Percentiles rank a stretch among this genome's conserved stretches.
Conservation (phyloP, 2,113 vertebrate species). For the Spizaetus ornatus region DNA sequence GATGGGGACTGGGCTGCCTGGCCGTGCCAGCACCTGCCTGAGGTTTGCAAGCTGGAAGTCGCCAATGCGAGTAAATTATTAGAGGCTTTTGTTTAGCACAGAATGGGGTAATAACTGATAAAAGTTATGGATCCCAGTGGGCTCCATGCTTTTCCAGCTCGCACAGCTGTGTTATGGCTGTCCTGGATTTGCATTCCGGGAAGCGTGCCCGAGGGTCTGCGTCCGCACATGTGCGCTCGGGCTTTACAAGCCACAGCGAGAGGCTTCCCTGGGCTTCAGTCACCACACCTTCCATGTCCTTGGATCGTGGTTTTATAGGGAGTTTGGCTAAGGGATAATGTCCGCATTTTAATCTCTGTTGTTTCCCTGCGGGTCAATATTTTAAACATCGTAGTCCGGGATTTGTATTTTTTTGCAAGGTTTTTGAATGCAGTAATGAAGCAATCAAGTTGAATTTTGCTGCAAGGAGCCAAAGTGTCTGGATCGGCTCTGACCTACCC, state of each 20-base stretch:
- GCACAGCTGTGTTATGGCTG: constrained; percentile 68
- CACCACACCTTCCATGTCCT: constrained; percentile 63
- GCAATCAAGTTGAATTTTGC: constrained; percentile 21
- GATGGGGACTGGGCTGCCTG: not conserved
- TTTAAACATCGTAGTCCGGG: not conserved
- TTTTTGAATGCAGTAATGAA: constrained; percentile 32
- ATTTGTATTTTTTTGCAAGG: not conserved
- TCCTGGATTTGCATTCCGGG: constrained; percentile 67
- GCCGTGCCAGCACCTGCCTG: not conserved
- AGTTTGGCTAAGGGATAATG: constrained; percentile 61
- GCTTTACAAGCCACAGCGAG: constrained; percentile 54
- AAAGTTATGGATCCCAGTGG: constrained; percentile 65
- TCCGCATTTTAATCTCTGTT: constrained; percentile 58
- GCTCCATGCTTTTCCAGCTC: constrained; percentile 55
- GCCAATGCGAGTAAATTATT: constrained; percentile 32
- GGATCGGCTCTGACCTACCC: constrained; percentile 22
- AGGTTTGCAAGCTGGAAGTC: constrained; percentile 1
- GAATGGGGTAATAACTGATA: constrained; percentile 62
- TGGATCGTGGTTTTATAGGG: constrained; percentile 49
- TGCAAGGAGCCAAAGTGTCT: constrained; percentile 45
- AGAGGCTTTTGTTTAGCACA: constrained; percentile 61
- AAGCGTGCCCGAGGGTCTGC: constrained; percentile 49
- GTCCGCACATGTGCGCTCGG: constrained; percentile 43
- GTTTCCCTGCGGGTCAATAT: constrained; percentile 29
- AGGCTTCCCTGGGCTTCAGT: constrained; percentile 57